Evolutionary conservation across 30 jellyfish, hydroid and myxozoan genomes (phyloP).

Genomic region (Hydractinia echinata): DNA sequence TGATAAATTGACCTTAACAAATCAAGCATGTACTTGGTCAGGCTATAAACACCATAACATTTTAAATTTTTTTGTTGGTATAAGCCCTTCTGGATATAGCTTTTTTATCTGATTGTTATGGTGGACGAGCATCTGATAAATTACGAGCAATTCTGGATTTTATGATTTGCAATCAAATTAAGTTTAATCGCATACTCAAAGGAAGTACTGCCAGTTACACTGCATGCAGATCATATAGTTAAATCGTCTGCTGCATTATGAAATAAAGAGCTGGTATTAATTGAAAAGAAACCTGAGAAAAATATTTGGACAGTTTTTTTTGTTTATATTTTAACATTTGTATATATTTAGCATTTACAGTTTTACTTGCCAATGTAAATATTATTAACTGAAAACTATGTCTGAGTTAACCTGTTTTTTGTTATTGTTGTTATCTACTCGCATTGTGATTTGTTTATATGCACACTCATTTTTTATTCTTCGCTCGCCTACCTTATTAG

Average conservation of each 20-base stretch:
- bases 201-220: conserved; percentile 31
- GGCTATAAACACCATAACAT: conserved; percentile 53
- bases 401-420: too few species aligned
- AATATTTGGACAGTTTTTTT: too few species aligned
- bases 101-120: background rate
- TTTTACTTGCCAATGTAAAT: too few species aligned
- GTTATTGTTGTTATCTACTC: too few species aligned
- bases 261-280: conserved; percentile 28
- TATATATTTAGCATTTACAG: too few species aligned
- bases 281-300: too few species aligned
- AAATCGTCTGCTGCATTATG: conserved; percentile 54
- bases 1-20: too few species aligned
- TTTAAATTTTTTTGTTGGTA: conserved; percentile 32
- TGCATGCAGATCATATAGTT: conserved; percentile 46
- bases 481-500: too few species aligned
- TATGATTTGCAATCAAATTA: conserved; percentile 41
- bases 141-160: conserved; percentile 39
- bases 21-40: conserved; percentile 61
- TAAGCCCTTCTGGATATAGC: conserved; percentile 45
- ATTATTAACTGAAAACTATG: too few species aligned
- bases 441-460: too few species aligned
- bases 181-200: conserved; percentile 45
- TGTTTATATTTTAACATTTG: too few species aligned
- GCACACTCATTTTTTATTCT: too few species aligned
- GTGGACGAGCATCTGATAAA: conserved; percentile 58